Conservation (phyloP, 35 echinoderm and acorn worm genomes). For the Heliocidaris tuberculata region DNA sequence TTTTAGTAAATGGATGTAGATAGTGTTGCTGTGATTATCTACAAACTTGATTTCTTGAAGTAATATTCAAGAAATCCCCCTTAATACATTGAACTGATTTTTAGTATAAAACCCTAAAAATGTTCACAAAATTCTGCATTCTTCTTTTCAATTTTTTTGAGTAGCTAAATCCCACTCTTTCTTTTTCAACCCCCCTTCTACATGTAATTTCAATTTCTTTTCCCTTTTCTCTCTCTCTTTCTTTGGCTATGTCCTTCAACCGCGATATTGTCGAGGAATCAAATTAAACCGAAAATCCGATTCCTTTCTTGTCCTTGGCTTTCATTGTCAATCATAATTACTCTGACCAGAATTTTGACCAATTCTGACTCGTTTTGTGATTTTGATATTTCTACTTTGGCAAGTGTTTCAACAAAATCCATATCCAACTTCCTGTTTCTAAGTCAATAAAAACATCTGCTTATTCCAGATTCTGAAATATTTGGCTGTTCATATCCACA, state of each 20-base stretch:
- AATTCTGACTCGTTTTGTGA: background rate
- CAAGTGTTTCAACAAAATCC: background rate
- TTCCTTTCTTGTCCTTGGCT: slow-evolving; percentile 9
- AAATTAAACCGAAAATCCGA: background rate
- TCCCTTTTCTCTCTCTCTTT: background rate
- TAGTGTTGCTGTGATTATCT: no score
- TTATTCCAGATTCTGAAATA: background rate
- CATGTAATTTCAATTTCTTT: background rate
- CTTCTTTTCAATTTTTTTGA: background rate
- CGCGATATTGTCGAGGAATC: background rate
- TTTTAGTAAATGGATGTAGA: no score
- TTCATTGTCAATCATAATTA: background rate
- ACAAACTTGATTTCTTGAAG: no score
- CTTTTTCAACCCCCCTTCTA: background rate
- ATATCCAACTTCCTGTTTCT: background rate
- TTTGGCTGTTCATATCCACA: background rate
- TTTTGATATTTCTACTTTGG: background rate
- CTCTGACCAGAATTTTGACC: background rate
- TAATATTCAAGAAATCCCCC: no score
- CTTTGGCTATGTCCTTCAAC: background rate
- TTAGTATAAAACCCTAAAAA: no score
- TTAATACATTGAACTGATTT: no score
- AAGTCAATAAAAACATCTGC: background rate
- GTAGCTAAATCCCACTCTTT: no score
- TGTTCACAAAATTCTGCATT: no score